Evolutionary conservation across 2,888 invertebrate genomes (phyloP).

Genomic region (Aromia moschata): DNA sequence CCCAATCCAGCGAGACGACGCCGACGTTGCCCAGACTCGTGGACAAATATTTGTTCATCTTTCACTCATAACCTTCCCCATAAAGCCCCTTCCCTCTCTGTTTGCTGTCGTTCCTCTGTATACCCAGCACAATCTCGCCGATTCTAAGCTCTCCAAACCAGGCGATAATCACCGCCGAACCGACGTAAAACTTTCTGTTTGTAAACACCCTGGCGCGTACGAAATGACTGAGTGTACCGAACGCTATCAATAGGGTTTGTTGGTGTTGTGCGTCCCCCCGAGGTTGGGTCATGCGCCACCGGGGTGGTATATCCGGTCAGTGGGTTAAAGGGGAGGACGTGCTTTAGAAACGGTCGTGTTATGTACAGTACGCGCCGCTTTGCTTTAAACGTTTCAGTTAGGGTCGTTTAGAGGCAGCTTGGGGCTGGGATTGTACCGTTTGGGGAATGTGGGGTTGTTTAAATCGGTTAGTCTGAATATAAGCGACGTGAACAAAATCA

Average conservation of each 20-base stretch:
- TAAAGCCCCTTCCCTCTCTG: not conserved
- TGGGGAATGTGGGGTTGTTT: too few species aligned
- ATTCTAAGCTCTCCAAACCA: not conserved
- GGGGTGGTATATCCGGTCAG: slow-evolving; percentile 13
- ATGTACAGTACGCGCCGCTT: too few species aligned
- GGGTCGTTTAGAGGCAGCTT: too few species aligned
- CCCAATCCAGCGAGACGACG: slow-evolving; percentile 66
- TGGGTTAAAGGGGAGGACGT: slow-evolving; percentile 6
- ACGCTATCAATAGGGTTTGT: slow-evolving; percentile 11
- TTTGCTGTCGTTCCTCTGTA: too few species aligned
- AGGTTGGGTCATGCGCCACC: slow-evolving; percentile 16
- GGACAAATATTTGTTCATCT: slow-evolving; percentile 56
- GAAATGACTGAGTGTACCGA: slow-evolving; percentile 13
- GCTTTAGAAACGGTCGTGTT: too few species aligned
- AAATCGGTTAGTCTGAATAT: too few species aligned
- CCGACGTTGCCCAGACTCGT: slow-evolving; percentile 53
- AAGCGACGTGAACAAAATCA: too few species aligned
- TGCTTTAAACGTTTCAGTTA: too few species aligned
- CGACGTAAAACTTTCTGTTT: not conserved
- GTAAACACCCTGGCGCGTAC: slow-evolving; percentile 11
- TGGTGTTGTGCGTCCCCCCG: slow-evolving; percentile 1
- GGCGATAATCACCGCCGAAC: not conserved
- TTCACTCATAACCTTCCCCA: slow-evolving; percentile 1
- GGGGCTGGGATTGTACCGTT: too few species aligned
- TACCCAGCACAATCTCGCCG: too few species aligned